Base-by-base conservation (phyloP, 2,797 vertebrate genomes). In the Oryzias dopingdopingensis region DNA sequence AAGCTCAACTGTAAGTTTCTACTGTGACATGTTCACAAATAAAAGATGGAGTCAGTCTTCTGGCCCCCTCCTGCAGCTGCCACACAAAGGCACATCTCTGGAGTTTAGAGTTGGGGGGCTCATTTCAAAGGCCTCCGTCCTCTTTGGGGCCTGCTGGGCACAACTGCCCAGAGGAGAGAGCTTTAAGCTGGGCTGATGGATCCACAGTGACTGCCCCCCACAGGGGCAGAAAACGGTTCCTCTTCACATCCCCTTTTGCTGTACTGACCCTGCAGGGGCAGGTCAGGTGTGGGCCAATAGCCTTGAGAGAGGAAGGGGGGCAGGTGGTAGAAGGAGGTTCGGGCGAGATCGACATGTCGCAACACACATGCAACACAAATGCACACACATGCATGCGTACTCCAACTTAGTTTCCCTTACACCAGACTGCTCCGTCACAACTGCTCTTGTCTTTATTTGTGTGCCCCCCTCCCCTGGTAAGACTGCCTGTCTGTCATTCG, bases 271-370 rank as follows among this genome's bases (percentile, higher is more conserved):
- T 76, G 70, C 59, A 56, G 78, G 76, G 80, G 74, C 50, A 43
- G 88, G 86, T 89, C 86, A 89, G 89, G 86, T 88, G 83, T 85
- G 78, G 82, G 86, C 72, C 88, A 85, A 67, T 76, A 62, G 82
- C 82, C 82, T 74, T 45, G 57, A 63, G 76, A 79, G 70, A 65
- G 63, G 73, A 64, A 64, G 77, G 75, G 67, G 75, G 67, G 32
- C 22, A 41, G 49, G 32, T 57, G 65, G 65, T 26, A 14, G 15
- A 60, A 54, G 67, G 69, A 71, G 71, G 67, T 65, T 67, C 59
- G 50, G 63, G 62, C 72, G 55, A 79, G 69, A 72, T 71, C 26
- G 55, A 68, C 81, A 74, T 79, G 85, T 75, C 74, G 72, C 62
- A 76, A 77, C 79, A 73, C 64, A 78, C 60, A 65, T 61, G 1